Evolutionary conservation across 2,113 vertebrate species (phyloP).

Genomic region (Engystomops pustulosus): DNA sequence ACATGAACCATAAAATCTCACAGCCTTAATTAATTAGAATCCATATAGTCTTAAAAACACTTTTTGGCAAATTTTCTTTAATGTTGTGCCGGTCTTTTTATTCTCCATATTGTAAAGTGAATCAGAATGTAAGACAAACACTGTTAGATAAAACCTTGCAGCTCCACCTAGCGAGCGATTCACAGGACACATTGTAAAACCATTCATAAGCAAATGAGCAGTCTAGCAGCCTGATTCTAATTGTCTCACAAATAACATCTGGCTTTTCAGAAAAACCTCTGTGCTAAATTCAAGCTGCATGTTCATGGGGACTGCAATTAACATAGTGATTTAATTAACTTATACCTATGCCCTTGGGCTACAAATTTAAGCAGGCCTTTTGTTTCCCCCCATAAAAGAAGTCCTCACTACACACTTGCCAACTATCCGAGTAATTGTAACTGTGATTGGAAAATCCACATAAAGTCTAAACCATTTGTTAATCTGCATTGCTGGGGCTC

Average conservation of each 20-base stretch:
- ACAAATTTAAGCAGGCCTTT: not conserved
- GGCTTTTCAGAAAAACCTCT: not conserved
- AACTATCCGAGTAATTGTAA: not conserved
- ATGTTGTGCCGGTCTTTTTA: too few relatives aligned
- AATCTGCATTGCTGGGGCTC: not conserved
- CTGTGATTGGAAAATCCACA: not conserved
- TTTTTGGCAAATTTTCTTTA: too few relatives aligned
- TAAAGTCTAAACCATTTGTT: not conserved
- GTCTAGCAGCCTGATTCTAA: not conserved
- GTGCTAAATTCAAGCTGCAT: not conserved
- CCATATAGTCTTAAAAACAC: too few relatives aligned
- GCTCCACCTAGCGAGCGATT: slow-evolving; percentile 39
- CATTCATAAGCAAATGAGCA: slow-evolving; percentile 34
- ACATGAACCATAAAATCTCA: too few relatives aligned
- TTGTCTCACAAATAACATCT: not conserved
- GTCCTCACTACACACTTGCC: not conserved
- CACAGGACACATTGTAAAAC: not conserved
- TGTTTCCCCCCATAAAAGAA: not conserved
- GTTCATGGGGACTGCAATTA: slow-evolving; percentile 12
- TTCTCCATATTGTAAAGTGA: too few relatives aligned
- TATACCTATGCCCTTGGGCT: not conserved
- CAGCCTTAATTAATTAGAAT: too few relatives aligned
- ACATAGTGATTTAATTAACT: slow-evolving; percentile 48
- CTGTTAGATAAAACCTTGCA: not conserved
- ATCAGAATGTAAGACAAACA: too few relatives aligned